phyloP scores from a whole-genome alignment of 2,888 invertebrate species.

The Drosophila melanosoma region DNA sequence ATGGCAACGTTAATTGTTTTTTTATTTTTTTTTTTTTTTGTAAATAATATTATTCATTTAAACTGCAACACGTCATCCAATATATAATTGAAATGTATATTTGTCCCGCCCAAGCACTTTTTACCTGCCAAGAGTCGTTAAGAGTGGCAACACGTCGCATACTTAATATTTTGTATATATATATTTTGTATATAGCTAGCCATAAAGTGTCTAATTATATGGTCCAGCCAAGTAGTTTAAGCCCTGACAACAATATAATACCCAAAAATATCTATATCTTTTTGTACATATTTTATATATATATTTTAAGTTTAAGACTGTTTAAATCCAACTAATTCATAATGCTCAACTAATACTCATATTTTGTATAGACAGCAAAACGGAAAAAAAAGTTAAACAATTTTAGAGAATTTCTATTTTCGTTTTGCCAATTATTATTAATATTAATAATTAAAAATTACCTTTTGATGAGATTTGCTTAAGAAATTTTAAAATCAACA shows the following conservation, averaged over 20 bases:
- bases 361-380: constrained; percentile 1
- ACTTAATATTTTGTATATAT: constrained; percentile 65
- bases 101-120: constrained; percentile 33
- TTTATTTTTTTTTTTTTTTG: constrained; percentile 23
- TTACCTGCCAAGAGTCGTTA: constrained; percentile 48
- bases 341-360: constrained; percentile 15
- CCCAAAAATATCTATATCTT: background rate
- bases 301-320: constrained; percentile 11
- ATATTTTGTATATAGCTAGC: constrained; percentile 47
- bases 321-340: constrained; percentile 9
- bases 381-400: background rate
- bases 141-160: constrained; percentile 66
- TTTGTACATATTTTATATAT: constrained; percentile 4
- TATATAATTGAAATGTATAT: constrained; percentile 13
- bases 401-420: background rate
- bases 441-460: background rate
- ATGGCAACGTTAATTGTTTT: constrained; percentile 32
- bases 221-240: background rate
- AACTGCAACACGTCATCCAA: constrained; percentile 21
- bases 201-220: constrained; percentile 12
- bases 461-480: background rate
- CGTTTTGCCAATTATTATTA: constrained; percentile 4
- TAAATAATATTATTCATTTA: constrained; percentile 27
- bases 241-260: background rate
- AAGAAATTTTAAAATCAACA: background rate